phyloP scores from a whole-genome alignment of 2,113 vertebrate species.

The Plestiodon gilberti region DNA sequence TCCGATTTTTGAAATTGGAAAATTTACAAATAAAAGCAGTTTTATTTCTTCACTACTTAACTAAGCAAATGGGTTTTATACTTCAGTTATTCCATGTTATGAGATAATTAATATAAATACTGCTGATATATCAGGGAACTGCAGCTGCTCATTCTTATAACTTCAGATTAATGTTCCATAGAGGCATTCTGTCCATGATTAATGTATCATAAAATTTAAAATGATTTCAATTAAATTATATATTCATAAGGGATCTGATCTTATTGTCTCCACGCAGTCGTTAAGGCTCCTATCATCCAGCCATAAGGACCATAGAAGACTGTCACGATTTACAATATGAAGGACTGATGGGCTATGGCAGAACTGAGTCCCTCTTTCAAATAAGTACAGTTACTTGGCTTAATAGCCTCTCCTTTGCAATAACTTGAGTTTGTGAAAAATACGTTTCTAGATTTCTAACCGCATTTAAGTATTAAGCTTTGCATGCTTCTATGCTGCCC shows the following conservation, averaged over 20 bases:
- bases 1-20: constrained; percentile 44
- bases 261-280: constrained; percentile 33
- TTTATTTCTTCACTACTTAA: constrained; percentile 64
- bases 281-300: constrained; percentile 40
- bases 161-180: constrained; percentile 74
- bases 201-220: constrained; percentile 71
- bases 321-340: not conserved
- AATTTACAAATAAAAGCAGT: constrained; percentile 65
- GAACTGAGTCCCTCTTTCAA: not conserved
- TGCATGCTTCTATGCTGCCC: not conserved
- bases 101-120: constrained; percentile 76
- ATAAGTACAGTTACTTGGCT: not conserved
- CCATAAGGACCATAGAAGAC: not conserved
- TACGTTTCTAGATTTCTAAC: not conserved
- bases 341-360: not conserved
- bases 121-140: constrained; percentile 65
- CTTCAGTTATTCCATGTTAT: constrained; percentile 62
- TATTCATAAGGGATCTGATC: constrained; percentile 63
- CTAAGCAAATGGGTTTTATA: constrained; percentile 71
- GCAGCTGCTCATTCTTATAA: constrained; percentile 69
- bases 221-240: constrained; percentile 66
- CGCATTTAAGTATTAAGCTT: not conserved
- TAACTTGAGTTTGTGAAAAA: not conserved
- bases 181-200: constrained; percentile 62
- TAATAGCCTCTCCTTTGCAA: not conserved